Evolutionary conservation across 2,888 invertebrate species (phyloP), one percentile per base, ranked within the genome.

Genomic region (Drosophila parthenogenetica): DNA sequence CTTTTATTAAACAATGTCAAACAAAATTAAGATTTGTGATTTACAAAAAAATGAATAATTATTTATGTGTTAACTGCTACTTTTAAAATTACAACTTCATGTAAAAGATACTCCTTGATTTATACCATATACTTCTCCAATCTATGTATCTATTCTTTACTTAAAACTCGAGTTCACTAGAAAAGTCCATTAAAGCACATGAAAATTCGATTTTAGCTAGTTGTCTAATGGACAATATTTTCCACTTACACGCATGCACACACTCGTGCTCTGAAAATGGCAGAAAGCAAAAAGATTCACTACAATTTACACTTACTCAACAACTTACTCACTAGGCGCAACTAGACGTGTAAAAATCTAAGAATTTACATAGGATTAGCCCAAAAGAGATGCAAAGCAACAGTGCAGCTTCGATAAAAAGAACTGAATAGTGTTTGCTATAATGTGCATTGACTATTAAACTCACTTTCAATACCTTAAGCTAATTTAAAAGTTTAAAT

Each of bases 171-270:
- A 68, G 61, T 71, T 66, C 63, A 81, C 79, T 70, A 64, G 72
- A 73, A 84, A 84, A 87, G 66, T 87, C 87, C 87, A 84, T 87
- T 87, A 77, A 81, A 79, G 74, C 72, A 73, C 60, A 71, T 67
- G 71, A 63, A 75, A 79, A 75, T 77, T 71, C 64, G 69, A 82
- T 84, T 72, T 59, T 59, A 22, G 70, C 17, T 67, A 60, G 67
- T 57, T 61, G 68, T 63, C 84, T 72, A 87, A 85, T 81, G 70
- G 73, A 50, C 53, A 74, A 70, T 54, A 61, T 62, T 63, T 55
- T 11, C 29, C 50, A 49, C 53, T 22, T 37, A 40, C 62, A 17
- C 53, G 51, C 22, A 22, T 5, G 5, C 5, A 5, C 22, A 22
- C 22, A 22, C 2, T 5, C 5, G 29, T 46, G 57, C 55, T 53